Conservation (phyloP, 1,140 invertebrate species). For the Carcinoscorpius rotundicauda region DNA sequence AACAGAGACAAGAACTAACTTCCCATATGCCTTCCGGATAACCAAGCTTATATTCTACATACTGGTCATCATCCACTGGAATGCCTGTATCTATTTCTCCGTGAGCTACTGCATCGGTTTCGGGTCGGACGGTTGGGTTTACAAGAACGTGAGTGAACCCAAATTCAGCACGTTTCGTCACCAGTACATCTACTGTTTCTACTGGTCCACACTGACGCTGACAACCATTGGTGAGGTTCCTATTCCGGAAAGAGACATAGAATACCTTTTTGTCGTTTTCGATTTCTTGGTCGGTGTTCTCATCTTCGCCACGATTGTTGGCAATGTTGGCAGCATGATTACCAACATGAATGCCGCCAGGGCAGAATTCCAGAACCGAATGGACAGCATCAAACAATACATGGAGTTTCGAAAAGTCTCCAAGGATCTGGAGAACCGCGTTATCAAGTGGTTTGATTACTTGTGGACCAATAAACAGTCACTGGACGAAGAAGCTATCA, state of each 20-base stretch:
- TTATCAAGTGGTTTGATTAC: conserved; percentile 95
- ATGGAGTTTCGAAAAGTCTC: conserved; percentile 80
- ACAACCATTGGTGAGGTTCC: conserved; percentile 71
- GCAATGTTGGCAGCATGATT: conserved; percentile 92
- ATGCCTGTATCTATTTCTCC: conserved; percentile 87
- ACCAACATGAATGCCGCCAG: conserved; percentile 91
- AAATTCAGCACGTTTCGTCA: conserved; percentile 47
- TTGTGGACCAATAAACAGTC: conserved; percentile 89
- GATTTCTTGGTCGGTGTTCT: conserved; percentile 80
- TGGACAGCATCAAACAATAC: conserved; percentile 94
- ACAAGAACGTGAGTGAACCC: conserved; percentile 31
- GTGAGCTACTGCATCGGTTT: conserved; percentile 85
- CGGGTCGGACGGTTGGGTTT: conserved; percentile 77
- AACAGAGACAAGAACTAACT: conserved; percentile 84
- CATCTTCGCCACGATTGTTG: conserved; percentile 82
- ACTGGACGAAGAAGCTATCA: conserved; percentile 61
- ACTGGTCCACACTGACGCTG: conserved; percentile 90
- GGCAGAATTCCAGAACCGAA: conserved; percentile 87
- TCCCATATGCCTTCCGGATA: conserved; percentile 79
- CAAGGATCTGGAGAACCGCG: conserved; percentile 73
- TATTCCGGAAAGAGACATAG: conserved; percentile 61
- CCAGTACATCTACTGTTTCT: conserved; percentile 81
- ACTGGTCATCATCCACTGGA: conserved; percentile 91
- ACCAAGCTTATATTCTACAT: conserved; percentile 63
- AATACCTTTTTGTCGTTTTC: conserved; percentile 76